Evolutionary conservation across 2,797 vertebrate species (phyloP).

Genomic region (Arnoldichthys spilopterus): DNA sequence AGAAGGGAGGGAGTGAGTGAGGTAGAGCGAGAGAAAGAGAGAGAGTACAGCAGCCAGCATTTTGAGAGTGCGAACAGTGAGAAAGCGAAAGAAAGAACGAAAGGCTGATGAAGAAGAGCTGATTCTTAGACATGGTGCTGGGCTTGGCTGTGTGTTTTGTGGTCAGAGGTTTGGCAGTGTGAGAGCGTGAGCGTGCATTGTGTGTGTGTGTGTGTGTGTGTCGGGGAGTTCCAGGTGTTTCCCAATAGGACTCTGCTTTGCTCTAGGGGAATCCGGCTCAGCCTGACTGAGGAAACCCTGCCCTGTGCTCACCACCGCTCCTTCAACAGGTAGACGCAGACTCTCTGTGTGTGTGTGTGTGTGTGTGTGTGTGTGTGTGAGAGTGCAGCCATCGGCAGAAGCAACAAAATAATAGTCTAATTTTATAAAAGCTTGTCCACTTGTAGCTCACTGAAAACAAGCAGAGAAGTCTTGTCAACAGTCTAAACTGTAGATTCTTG

Average conservation of each 20-base stretch:
- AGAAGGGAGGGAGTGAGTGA: conserved; percentile 20
- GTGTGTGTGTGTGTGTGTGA: neutral
- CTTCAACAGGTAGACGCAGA: conserved; percentile 46
- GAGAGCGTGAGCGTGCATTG: neutral
- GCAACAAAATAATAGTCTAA: neutral
- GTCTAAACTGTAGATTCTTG: neutral
- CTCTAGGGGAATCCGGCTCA: conserved; percentile 53
- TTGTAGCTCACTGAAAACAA: neutral
- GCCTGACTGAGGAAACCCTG: conserved; percentile 15
- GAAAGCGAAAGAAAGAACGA: conserved; percentile 45
- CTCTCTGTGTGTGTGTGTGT: neutral
- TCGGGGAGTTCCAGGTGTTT: conserved; percentile 74
- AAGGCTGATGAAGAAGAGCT: neutral
- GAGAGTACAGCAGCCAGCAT: conserved; percentile 13
- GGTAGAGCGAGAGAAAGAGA: conserved; percentile 22
- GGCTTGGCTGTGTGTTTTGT: conserved; percentile 25
- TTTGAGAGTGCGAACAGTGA: conserved; percentile 19
- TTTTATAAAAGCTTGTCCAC: neutral
- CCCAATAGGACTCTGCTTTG: conserved; percentile 61
- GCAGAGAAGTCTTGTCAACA: neutral
- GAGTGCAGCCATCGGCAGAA: neutral
- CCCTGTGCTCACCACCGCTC: conserved; percentile 11
- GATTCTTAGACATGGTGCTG: conserved; percentile 18
- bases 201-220: conserved; percentile 17
- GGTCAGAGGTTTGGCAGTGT: conserved; percentile 30